These are phyloP conservation scores for Papio anubis DNA, from an alignment of 2,113 vertebrate genomes.

Conservation along the genomic window DNA sequence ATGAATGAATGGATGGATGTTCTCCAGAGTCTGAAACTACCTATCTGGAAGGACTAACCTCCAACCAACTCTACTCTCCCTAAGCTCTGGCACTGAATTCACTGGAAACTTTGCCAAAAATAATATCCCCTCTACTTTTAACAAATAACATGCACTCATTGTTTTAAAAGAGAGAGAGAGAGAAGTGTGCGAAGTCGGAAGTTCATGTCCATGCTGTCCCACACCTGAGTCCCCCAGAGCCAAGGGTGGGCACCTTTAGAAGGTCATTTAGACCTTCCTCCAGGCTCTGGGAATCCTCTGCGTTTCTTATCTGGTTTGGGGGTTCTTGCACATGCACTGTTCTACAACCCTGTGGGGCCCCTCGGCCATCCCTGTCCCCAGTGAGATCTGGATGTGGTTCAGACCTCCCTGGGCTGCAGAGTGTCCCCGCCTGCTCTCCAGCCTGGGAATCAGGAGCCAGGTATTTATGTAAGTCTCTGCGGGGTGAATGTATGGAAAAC, in stretches of 20 bases:
- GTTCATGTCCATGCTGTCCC: neutral
- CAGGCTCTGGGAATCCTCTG: neutral
- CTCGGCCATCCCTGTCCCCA: neutral
- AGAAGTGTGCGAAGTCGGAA: neutral
- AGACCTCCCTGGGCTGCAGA: neutral
- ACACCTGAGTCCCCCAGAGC: neutral
- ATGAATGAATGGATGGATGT: neutral
- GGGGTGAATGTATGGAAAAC: too few relatives aligned
- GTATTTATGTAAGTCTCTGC: neutral
- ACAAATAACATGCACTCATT: neutral
- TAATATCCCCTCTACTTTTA: neutral
- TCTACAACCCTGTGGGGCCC: neutral
- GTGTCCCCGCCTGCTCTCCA: neutral
- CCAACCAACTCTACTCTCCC: neutral
- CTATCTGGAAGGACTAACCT: neutral
- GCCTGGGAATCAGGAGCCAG: neutral
- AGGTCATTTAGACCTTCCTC: neutral
- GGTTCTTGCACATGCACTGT: neutral
- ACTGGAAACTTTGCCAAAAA: constrained; percentile 30
- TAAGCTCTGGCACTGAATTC: neutral
- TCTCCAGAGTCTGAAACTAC: neutral
- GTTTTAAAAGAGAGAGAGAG: neutral
- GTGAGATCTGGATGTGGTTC: neutral
- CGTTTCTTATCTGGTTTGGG: neutral
- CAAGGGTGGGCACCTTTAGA: neutral